Evolutionary conservation across 2,797 vertebrate genomes (phyloP).

Genomic region (Hypotaenidia philippensis): DNA sequence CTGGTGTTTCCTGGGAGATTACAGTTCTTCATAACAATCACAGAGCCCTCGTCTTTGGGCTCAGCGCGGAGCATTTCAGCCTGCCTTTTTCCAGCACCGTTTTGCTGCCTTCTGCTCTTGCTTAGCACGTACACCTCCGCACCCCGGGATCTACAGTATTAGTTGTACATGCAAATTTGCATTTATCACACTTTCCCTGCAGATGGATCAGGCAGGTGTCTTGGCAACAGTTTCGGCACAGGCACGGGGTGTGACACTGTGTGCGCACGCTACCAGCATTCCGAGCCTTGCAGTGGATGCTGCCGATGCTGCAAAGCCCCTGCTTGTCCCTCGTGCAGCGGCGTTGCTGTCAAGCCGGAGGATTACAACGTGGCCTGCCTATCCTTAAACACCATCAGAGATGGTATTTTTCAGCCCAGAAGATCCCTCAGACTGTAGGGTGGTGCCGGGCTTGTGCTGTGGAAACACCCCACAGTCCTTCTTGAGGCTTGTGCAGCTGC

Average conservation of each 20-base stretch:
- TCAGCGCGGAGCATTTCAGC: rapidly evolving
- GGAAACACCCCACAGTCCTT: no score
- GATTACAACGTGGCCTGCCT: no score
- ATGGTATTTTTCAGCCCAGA: no score
- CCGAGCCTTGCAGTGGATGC: neutral
- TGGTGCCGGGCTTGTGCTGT: no score
- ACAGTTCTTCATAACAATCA: neutral
- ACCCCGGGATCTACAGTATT: rapidly evolving
- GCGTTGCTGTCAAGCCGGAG: no score
- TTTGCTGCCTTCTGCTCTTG: neutral
- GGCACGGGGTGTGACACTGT: neutral
- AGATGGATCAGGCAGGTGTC: neutral
- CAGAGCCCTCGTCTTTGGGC: neutral
- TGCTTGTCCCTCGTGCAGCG: neutral
- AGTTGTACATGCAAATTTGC: rapidly evolving
- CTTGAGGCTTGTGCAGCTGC: no score
- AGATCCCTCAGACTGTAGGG: no score
- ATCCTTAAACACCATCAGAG: no score
- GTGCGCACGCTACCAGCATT: rapidly evolving
- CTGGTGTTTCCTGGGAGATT: conserved; percentile 20
- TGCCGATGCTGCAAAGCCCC: neutral
- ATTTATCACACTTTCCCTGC: neutral
- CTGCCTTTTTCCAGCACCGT: neutral
- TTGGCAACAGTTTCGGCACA: neutral
- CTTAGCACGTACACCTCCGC: neutral